phyloP scores from a whole-genome alignment of 2,888 invertebrate genomes.

The Nycteola revayana region DNA sequence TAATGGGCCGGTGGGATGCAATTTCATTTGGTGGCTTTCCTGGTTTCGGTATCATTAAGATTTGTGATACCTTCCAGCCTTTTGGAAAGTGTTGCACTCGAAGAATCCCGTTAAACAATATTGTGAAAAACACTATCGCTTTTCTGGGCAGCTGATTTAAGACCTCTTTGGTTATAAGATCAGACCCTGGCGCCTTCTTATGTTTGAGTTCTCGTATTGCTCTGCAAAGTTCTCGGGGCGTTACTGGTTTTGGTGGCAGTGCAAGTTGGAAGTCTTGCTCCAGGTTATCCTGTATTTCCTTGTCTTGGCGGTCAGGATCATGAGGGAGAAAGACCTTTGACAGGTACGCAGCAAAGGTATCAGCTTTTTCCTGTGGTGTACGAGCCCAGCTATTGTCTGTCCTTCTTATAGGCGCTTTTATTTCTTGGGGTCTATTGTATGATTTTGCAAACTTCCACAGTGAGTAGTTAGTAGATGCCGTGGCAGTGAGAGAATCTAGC shows the following conservation, averaged over 20 bases:
- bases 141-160: conserved; percentile 5
- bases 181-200: no score
- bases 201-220: no score
- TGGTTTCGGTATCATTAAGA: neutral
- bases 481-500: neutral
- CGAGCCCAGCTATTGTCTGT: neutral
- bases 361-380: neutral
- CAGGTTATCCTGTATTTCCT: no score
- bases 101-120: neutral
- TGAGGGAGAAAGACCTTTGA: no score
- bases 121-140: neutral
- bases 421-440: neutral
- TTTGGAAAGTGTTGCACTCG: conserved; percentile 1
- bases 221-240: neutral
- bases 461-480: conserved; percentile 3
- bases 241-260: neutral
- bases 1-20: neutral
- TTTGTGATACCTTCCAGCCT: neutral
- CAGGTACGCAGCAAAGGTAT: no score
- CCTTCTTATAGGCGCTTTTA: neutral
- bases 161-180: conserved; percentile 3
- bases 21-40: conserved; percentile 1
- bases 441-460: neutral
- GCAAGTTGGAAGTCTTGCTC: no score
- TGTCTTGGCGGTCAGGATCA: no score